Evolutionary conservation across 2,888 invertebrate species (phyloP).

Genomic region (Dynastes grantii): DNA sequence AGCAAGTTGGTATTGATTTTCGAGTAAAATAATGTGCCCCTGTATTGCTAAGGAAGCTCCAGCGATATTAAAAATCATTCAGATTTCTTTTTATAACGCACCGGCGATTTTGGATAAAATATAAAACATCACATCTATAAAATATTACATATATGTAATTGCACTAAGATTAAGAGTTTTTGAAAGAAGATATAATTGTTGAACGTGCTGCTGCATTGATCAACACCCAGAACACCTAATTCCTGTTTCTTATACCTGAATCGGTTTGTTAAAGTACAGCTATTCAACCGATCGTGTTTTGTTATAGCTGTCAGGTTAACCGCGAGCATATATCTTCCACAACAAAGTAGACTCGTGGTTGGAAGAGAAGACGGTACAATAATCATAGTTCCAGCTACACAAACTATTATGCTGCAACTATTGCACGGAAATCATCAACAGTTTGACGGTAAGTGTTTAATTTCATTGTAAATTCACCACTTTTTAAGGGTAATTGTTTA

Average conservation of each 20-base stretch:
- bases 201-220: not conserved
- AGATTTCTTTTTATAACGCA: too few species aligned
- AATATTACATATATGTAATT: too few species aligned
- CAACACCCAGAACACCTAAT: too few species aligned
- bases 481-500: not conserved
- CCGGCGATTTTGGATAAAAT: too few species aligned
- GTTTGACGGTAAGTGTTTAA: constrained; percentile 75
- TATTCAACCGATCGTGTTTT: not conserved
- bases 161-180: too few species aligned
- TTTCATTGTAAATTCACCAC: not conserved
- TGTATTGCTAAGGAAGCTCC: too few species aligned
- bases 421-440: constrained; percentile 91
- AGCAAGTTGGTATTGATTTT: too few species aligned
- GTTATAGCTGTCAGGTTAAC: constrained; percentile 83
- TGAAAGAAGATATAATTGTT: not conserved
- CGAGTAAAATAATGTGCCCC: too few species aligned
- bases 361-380: constrained; percentile 97
- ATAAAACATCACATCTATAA: too few species aligned
- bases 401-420: constrained; percentile 94
- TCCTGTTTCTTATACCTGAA: too few species aligned
- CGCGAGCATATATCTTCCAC: constrained; percentile 94
- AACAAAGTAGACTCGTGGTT: constrained; percentile 94
- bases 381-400: constrained; percentile 95
- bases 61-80: too few species aligned
- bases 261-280: too few species aligned